Conservation (phyloP, 2,888 invertebrate genomes). For the Ryuthela nishihirai region DNA sequence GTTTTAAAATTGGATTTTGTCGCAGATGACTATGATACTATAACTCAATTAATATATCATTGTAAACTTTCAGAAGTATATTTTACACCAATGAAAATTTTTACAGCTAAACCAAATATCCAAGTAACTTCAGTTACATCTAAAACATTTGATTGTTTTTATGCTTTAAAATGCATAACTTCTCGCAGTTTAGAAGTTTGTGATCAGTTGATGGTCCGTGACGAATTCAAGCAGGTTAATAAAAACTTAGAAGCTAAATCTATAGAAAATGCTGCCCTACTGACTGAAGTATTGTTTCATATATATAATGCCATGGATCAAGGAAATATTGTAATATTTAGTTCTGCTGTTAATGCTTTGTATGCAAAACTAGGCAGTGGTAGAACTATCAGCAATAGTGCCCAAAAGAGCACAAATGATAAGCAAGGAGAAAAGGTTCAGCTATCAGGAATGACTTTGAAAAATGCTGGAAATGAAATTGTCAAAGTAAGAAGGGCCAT, state of each 20-base stretch:
- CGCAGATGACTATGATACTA: conserved; percentile 1
- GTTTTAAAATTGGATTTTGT: conserved; percentile 20
- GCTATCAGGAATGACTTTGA: too few relatives aligned
- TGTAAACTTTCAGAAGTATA: conserved; percentile 13
- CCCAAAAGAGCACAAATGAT: background rate
- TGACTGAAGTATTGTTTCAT: conserved; percentile 17
- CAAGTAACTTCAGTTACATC: background rate
- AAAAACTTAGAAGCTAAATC: background rate
- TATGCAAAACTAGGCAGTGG: conserved; percentile 2
- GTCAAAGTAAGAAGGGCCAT: conserved; percentile 36
- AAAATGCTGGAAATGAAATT: background rate
- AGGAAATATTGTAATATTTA: conserved; percentile 11
- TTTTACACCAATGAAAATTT: conserved; percentile 15
- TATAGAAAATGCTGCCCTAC: conserved; percentile 10
- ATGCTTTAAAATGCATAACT: conserved; percentile 25
- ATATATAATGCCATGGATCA: conserved; percentile 20
- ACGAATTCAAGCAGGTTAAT: background rate
- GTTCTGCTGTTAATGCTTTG: conserved; percentile 13
- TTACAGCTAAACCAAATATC: background rate
- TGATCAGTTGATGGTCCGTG: conserved; percentile 6
- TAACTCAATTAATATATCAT: conserved; percentile 3
- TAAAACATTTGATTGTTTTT: conserved; percentile 22
- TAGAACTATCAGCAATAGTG: background rate
- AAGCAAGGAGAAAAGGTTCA: background rate
- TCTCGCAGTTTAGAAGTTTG: conserved; percentile 13